Evolutionary conservation across 2,888 invertebrate species (phyloP).

Genomic region (Prosapia bicincta): DNA sequence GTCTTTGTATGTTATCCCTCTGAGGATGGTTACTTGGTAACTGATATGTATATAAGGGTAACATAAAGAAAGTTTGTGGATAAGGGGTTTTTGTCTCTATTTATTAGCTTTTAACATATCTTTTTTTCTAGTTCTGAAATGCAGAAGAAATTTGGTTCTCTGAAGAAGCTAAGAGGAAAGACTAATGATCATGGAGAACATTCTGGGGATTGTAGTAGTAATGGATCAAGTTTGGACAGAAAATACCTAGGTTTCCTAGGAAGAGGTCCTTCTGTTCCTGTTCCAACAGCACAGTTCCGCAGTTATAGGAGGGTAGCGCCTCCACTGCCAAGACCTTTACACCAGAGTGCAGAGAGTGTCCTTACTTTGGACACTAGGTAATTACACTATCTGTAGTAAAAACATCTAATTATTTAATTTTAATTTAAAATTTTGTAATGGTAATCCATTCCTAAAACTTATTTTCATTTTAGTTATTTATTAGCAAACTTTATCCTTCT

Average conservation of each 20-base stretch:
- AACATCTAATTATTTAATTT: too few species aligned
- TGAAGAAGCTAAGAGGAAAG: constrained; percentile 64
- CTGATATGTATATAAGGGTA: too few species aligned
- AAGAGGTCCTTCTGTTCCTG: constrained; percentile 60
- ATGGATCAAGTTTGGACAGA: constrained; percentile 59
- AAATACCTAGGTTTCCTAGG: constrained; percentile 61
- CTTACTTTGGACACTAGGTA: constrained; percentile 27
- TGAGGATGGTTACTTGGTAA: too few species aligned
- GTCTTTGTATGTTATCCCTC: too few species aligned
- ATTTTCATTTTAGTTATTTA: too few species aligned
- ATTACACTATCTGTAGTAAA: too few species aligned
- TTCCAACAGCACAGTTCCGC: constrained; percentile 74
- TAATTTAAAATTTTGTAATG: too few species aligned
- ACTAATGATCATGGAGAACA: constrained; percentile 47
- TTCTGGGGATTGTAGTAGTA: constrained; percentile 36
- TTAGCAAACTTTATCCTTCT: too few species aligned
- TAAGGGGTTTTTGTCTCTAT: too few species aligned
- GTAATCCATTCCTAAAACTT: too few species aligned
- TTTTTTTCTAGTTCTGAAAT: constrained; percentile 5
- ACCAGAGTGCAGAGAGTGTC: constrained; percentile 28
- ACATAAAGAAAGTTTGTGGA: too few species aligned
- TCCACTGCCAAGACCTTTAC: constrained; percentile 48
- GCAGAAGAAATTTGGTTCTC: constrained; percentile 56
- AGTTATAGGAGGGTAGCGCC: constrained; percentile 64
- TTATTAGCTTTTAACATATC: too few species aligned